A percentile compares a stretch with the other conserved stretches of the same genome.
These are phyloP conservation scores for Blastobasis adustella DNA, from an alignment of 2,888 invertebrate genomes.

Conservation along the genomic window DNA sequence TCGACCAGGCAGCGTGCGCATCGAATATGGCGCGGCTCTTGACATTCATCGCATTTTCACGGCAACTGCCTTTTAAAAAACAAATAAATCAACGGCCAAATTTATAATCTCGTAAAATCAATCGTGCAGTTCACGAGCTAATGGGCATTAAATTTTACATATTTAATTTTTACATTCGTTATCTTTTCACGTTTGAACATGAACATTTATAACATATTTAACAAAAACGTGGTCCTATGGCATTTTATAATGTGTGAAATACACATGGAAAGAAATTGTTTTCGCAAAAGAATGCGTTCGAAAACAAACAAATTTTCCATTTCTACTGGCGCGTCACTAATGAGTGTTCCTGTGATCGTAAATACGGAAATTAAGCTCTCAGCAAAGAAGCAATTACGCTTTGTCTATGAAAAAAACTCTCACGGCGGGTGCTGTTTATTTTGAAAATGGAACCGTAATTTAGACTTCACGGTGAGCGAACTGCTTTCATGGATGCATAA, in stretches of 20 bases:
- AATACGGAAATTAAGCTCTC: conserved; percentile 21
- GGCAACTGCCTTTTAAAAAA: conserved; percentile 22
- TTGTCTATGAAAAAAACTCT: conserved; percentile 23
- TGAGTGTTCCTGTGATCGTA: conserved; percentile 17
- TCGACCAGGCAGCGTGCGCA: conserved; percentile 55
- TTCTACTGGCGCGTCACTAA: conserved; percentile 12
- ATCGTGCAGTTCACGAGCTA: no score
- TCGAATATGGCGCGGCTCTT: conserved; percentile 64
- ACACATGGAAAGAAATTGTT: no score
- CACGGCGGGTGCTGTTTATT: conserved; percentile 12
- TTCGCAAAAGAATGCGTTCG: no score
- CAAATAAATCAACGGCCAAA: conserved; percentile 32
- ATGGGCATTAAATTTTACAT: no score
- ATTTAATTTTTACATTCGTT: no score
- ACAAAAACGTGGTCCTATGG: no score
- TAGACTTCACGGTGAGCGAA: conserved; percentile 2
- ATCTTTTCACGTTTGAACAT: conserved; percentile 29
- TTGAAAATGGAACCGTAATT: conserved; percentile 21
- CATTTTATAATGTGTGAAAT: no score
- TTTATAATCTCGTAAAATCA: conserved; percentile 22
- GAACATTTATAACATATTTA: conserved; percentile 11
- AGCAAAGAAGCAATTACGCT: conserved; percentile 26
- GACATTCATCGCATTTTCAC: conserved; percentile 53
- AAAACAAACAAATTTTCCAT: background rate
- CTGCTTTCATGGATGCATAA: background rate